phyloP scores from a whole-genome alignment of 2,113 vertebrate genomes.

The Climacteris rufus region DNA sequence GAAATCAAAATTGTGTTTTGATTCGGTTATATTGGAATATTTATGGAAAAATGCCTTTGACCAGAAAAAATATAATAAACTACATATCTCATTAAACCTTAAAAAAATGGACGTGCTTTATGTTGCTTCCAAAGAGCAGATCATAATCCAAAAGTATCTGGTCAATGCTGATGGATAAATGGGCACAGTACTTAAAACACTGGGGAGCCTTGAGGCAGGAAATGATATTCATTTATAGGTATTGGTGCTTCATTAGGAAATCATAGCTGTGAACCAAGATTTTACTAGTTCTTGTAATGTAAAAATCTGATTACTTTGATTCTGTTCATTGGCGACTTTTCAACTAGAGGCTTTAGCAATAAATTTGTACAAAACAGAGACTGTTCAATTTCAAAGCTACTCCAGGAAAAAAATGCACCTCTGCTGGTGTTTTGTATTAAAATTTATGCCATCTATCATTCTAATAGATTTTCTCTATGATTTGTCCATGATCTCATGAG shows the following conservation, averaged over 20 bases:
- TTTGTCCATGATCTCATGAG: slow-evolving; percentile 61
- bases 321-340: slow-evolving; percentile 51
- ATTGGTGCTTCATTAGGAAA: slow-evolving; percentile 51
- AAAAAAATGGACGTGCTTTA: neutral
- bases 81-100: neutral
- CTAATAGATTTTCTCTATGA: slow-evolving; percentile 66
- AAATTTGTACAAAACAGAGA: slow-evolving; percentile 53
- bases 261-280: slow-evolving; percentile 47
- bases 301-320: slow-evolving; percentile 63
- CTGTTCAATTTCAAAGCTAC: slow-evolving; percentile 60
- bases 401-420: slow-evolving; percentile 33
- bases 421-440: slow-evolving; percentile 58
- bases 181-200: neutral
- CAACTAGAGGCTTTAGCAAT: slow-evolving; percentile 47
- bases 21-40: slow-evolving; percentile 4
- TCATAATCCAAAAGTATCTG: slow-evolving; percentile 8
- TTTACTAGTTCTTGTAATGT: slow-evolving; percentile 51
- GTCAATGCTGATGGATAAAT: slow-evolving; percentile 8
- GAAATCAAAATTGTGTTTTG: slow-evolving; percentile 23
- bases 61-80: slow-evolving; percentile 24
- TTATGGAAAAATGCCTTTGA: slow-evolving; percentile 25
- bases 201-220: slow-evolving; percentile 25
- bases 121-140: slow-evolving; percentile 2
- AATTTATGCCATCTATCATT: slow-evolving; percentile 67
- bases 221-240: slow-evolving; percentile 48